Evolutionary conservation across 2,797 vertebrate species (phyloP).

Genomic region (Pteronotus mesoamericanus): DNA sequence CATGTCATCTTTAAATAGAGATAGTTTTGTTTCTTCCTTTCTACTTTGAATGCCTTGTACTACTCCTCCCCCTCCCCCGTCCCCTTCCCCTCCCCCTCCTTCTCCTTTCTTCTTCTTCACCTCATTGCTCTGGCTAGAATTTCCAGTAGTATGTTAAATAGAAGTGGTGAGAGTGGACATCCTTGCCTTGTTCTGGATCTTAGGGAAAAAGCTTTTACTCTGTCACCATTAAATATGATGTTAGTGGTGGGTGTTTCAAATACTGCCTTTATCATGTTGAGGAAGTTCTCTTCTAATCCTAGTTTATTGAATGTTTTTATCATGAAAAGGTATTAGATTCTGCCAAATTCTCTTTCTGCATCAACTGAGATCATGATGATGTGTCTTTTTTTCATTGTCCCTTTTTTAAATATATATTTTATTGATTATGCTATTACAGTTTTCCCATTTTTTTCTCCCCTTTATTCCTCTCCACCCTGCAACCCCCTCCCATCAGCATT

Average conservation of each 20-base stretch:
- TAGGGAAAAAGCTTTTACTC: neutral
- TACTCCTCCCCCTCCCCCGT: too few species aligned
- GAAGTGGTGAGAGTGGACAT: too few species aligned
- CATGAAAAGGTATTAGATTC: too few species aligned
- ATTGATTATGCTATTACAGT: too few species aligned
- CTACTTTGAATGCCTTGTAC: neutral
- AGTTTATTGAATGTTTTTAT: neutral
- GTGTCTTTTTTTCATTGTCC: too few species aligned
- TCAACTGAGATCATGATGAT: too few species aligned
- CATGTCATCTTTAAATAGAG: neutral
- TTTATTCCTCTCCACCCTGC: too few species aligned
- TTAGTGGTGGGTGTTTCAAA: neutral
- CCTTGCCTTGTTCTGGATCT: neutral
- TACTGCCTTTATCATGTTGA: neutral
- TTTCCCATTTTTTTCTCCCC: too few species aligned
- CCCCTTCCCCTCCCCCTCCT: too few species aligned
- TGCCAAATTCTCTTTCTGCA: too few species aligned
- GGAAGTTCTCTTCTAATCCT: neutral
- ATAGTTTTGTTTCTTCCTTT: neutral
- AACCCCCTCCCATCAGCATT: too few species aligned
- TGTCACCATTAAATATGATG: neutral
- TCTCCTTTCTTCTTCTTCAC: neutral
- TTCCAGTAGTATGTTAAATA: neutral
- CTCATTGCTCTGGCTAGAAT: neutral
- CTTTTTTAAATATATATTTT: too few species aligned